Evolutionary conservation across 2,888 invertebrate genomes (phyloP).

Genomic region (Sarcophaga variegata): DNA sequence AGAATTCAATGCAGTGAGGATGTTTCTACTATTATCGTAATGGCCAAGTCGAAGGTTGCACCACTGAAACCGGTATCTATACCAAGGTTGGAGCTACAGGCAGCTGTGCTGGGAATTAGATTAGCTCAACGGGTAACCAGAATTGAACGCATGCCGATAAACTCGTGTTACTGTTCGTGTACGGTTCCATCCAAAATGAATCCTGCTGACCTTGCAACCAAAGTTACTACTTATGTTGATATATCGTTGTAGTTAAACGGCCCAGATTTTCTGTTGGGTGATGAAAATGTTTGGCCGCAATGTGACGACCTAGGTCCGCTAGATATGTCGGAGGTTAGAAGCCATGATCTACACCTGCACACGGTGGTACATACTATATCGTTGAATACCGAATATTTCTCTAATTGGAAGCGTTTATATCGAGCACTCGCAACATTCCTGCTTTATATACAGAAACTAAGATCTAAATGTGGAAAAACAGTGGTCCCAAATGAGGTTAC

Average conservation of each 20-base stretch:
- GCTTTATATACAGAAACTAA: conserved; percentile 40
- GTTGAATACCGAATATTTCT: conserved; percentile 32
- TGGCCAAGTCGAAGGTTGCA: conserved; percentile 37
- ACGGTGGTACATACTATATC: too few species aligned
- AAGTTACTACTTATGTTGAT: not conserved
- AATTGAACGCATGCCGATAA: conserved; percentile 7
- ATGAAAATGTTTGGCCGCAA: conserved; percentile 27
- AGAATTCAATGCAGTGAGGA: not conserved
- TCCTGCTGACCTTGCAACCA: conserved; percentile 28
- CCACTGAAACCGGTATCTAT: conserved; percentile 31
- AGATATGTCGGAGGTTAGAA: not conserved
- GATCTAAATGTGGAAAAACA: conserved; percentile 2
- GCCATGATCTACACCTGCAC: not conserved
- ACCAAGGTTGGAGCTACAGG: conserved; percentile 49
- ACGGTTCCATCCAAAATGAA: conserved; percentile 42
- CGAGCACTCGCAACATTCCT: conserved; percentile 50
- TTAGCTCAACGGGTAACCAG: not conserved
- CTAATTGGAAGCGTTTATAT: conserved; percentile 57
- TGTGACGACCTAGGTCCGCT: conserved; percentile 18
- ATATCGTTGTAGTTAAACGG: conserved; percentile 31
- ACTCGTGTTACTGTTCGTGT: conserved; percentile 18
- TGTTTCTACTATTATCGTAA: not conserved
- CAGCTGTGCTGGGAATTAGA: conserved; percentile 38
- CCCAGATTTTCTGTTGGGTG: conserved; percentile 23
- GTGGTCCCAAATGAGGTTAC: not conserved